A percentile compares a stretch with the other conserved stretches of the same genome.
Evolutionary conservation across 1,140 invertebrate species (phyloP).

Genomic region (Palaemon carinicauda): DNA sequence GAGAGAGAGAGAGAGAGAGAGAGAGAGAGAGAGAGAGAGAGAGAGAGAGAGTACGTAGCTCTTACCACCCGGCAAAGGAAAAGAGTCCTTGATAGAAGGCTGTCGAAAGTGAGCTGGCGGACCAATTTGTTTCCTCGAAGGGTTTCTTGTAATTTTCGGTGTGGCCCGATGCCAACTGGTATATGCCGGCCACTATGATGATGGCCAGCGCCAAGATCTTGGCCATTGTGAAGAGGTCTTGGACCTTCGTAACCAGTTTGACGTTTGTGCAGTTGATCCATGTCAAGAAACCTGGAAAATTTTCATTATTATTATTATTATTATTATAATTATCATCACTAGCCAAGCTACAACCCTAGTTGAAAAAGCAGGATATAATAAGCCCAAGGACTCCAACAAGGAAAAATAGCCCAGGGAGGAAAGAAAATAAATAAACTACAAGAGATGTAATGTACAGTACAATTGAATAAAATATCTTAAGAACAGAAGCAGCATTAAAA

Average conservation of each 20-base stretch:
- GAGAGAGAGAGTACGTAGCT: neutral
- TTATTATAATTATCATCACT: no score
- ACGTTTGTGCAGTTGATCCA: constrained; percentile 96
- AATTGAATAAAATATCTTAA: no score
- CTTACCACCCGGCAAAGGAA: constrained; percentile 74
- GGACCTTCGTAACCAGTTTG: constrained; percentile 90
- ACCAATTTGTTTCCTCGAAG: constrained; percentile 69
- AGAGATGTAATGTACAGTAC: no score
- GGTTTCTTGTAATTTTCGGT: constrained; percentile 68
- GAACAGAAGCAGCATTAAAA: no score
- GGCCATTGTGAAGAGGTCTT: constrained; percentile 91
- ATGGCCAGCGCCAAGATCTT: constrained; percentile 90
- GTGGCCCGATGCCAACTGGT: constrained; percentile 67
- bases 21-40: neutral
- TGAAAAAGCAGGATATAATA: no score
- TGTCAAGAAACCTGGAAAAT: constrained; percentile 82
- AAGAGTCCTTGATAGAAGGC: constrained; percentile 77
- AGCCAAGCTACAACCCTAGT: no score
- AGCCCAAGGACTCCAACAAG: no score
- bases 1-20: neutral
- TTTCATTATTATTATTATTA: no score
- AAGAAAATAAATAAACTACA: no score
- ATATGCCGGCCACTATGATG: constrained; percentile 85
- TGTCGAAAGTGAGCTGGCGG: constrained; percentile 69
- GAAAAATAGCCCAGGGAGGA: no score